Evolutionary conservation across 2,888 invertebrate genomes (phyloP).

Genomic region (Operophtera brumata): DNA sequence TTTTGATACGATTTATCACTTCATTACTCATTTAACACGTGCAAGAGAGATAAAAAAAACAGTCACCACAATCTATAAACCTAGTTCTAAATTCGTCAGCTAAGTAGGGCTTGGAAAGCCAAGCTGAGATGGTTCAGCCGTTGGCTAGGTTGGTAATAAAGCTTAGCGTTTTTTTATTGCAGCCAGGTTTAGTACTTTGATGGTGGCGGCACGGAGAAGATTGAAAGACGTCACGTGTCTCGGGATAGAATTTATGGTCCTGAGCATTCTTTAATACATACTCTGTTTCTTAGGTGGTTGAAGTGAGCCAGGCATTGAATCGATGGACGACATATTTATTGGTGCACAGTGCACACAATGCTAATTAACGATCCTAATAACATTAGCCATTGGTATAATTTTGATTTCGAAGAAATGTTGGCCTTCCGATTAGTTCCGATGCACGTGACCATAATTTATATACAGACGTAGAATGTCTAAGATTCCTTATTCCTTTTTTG

Average conservation of each 20-base stretch:
- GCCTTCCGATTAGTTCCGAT: too few species aligned
- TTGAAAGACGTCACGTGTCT: conserved; percentile 10
- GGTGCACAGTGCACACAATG: too few species aligned
- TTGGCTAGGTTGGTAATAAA: conserved; percentile 5
- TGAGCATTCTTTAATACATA: neutral
- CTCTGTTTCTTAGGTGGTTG: neutral
- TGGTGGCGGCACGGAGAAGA: conserved; percentile 2
- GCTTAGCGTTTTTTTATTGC: conserved; percentile 16
- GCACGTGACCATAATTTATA: too few species aligned
- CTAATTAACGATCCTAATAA: too few species aligned
- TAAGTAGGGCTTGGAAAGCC: conserved; percentile 13
- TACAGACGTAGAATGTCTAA: too few species aligned
- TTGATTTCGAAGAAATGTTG: too few species aligned
- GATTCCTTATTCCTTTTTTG: too few species aligned
- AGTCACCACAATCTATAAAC: conserved; percentile 1
- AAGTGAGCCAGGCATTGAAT: too few species aligned
- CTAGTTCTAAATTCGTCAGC: conserved; percentile 4
- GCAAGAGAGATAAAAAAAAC: conserved; percentile 3
- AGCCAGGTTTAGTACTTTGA: conserved; percentile 6
- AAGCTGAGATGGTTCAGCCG: conserved; percentile 9
- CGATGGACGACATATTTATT: too few species aligned
- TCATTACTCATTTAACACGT: conserved; percentile 6
- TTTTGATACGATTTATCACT: neutral
- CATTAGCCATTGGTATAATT: too few species aligned
- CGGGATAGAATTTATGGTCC: neutral